phyloP scores from a whole-genome alignment of 2,888 invertebrate species.

The Amiota communis region DNA sequence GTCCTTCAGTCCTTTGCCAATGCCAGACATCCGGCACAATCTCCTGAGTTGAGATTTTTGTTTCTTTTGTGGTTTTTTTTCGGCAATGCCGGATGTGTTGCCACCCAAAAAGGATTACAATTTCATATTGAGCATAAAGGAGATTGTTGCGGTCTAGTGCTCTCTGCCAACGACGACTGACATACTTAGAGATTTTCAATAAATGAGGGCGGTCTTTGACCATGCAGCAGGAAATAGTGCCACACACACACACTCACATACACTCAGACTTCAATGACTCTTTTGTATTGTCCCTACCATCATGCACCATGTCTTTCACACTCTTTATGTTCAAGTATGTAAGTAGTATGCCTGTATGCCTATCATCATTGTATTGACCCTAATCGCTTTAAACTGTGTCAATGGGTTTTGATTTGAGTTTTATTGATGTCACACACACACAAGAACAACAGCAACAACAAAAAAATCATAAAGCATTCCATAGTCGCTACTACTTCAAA shows the following conservation, averaged over 20 bases:
- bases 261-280: constrained; percentile 1
- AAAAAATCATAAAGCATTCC: background rate
- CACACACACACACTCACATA: constrained; percentile 16
- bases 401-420: constrained; percentile 33
- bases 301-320: too few relatives aligned
- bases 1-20: too few relatives aligned
- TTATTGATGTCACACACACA: constrained; percentile 20
- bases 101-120: too few relatives aligned
- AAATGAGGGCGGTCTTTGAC: background rate
- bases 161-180: constrained; percentile 49
- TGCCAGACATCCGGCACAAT: too few relatives aligned
- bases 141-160: too few relatives aligned
- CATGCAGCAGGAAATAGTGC: constrained; percentile 3
- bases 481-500: background rate
- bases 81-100: too few relatives aligned
- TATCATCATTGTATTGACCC: constrained; percentile 51
- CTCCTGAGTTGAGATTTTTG: too few relatives aligned
- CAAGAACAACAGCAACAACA: background rate
- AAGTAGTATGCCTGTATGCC: too few relatives aligned
- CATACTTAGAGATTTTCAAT: constrained; percentile 37
- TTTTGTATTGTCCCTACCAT: constrained; percentile 24
- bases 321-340: too few relatives aligned
- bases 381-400: constrained; percentile 62
- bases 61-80: too few relatives aligned
- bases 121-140: too few relatives aligned